phyloP scores from a whole-genome alignment of 2,113 vertebrate genomes.

The Aix galericulata region DNA sequence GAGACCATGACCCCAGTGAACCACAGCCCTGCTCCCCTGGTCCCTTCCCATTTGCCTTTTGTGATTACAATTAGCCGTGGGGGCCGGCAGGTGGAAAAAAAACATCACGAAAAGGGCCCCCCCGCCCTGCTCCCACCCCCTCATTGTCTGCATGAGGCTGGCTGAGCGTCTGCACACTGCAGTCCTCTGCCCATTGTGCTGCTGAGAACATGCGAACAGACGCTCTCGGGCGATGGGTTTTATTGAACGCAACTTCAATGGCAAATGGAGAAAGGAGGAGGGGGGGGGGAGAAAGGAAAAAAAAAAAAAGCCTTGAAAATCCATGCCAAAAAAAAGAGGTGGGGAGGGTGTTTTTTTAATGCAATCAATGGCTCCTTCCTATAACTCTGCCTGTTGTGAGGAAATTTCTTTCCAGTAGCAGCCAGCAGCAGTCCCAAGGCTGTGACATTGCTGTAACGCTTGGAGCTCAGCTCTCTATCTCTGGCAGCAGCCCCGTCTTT shows the following conservation, averaged over 20 bases:
- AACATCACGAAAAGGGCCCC: constrained; percentile 9
- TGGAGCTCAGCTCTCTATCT: constrained; percentile 58
- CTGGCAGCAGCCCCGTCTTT: constrained; percentile 66
- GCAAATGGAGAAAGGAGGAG: constrained; percentile 1
- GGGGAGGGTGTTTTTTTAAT: constrained; percentile 50
- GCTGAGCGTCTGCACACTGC: constrained; percentile 52
- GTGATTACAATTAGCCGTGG: constrained; percentile 65
- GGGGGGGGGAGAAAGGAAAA: rapidly evolving
- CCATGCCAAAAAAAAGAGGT: constrained; percentile 40
- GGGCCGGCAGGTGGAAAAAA: constrained; percentile 6
- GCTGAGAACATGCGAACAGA: constrained; percentile 57
- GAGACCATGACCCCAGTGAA: constrained; percentile 50
- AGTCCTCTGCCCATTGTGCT: constrained; percentile 67
- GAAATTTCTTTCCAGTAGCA: constrained; percentile 66
- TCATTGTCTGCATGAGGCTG: constrained; percentile 54
- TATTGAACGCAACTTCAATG: constrained; percentile 70
- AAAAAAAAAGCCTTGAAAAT: constrained; percentile 19
- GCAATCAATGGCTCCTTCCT: constrained; percentile 65
- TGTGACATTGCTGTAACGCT: constrained; percentile 68
- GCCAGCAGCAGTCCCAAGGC: constrained; percentile 63
- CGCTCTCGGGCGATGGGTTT: constrained; percentile 60
- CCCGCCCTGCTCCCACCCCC: neutral
- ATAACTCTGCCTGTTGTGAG: constrained; percentile 62
- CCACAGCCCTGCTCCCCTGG: constrained; percentile 39
- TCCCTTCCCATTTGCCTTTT: constrained; percentile 54